A percentile compares a stretch with the other conserved stretches of the same genome.
phyloP scores from a whole-genome alignment of 2,888 invertebrate genomes.

The Andrena minutula region DNA sequence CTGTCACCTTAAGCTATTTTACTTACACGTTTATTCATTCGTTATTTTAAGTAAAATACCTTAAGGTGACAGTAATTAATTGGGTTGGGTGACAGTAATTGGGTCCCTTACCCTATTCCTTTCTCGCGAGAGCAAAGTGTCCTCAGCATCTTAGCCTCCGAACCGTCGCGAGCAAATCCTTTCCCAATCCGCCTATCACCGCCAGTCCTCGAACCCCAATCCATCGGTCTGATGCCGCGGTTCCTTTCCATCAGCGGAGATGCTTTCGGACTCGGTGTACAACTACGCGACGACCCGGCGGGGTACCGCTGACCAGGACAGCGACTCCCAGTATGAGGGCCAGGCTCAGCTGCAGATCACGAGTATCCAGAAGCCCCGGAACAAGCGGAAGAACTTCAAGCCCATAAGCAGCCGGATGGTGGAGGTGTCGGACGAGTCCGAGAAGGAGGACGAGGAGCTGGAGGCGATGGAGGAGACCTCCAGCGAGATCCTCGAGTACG shows the following conservation, averaged over 20 bases:
- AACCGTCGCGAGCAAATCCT: too few relatives aligned
- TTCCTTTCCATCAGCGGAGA: conserved; percentile 80
- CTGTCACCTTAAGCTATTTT: too few relatives aligned
- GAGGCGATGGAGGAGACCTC: conserved; percentile 71
- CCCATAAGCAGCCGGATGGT: conserved; percentile 85
- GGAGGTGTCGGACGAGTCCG: conserved; percentile 83
- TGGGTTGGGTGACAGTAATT: too few relatives aligned
- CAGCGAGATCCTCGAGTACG: conserved; percentile 77
- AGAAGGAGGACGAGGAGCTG: conserved; percentile 75
- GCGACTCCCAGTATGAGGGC: conserved; percentile 82
- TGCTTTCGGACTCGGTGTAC: conserved; percentile 85
- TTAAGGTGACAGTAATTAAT: too few relatives aligned
- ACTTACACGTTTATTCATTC: too few relatives aligned
- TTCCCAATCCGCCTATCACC: background rate
- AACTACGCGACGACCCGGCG: conserved; percentile 84
- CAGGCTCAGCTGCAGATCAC: conserved; percentile 79
- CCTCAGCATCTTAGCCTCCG: background rate
- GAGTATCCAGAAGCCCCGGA: conserved; percentile 83
- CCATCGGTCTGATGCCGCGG: conserved; percentile 19
- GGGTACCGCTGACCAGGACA: conserved; percentile 82
- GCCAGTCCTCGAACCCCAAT: background rate
- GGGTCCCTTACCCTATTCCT: too few relatives aligned
- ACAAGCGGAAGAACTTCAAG: conserved; percentile 86
- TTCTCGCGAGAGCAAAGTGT: background rate
- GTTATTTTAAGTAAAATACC: too few relatives aligned